Evolutionary conservation across 2,113 vertebrate genomes (phyloP).

Genomic region (Brevimyrus niger): DNA sequence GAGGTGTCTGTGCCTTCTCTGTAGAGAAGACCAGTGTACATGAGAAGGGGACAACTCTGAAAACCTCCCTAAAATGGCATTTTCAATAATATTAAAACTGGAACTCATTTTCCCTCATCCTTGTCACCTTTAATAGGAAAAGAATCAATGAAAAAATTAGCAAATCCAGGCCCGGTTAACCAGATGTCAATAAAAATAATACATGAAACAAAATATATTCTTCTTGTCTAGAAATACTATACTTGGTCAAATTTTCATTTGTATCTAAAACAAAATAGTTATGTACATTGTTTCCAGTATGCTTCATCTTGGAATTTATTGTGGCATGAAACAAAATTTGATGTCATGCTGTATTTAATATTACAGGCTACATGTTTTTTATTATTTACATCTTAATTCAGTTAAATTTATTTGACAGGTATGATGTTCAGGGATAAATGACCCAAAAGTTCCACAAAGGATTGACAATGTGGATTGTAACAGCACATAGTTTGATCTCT

Average conservation of each 20-base stretch:
- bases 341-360: background rate
- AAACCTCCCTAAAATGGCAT: background rate
- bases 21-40: slow-evolving; percentile 20
- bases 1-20: slow-evolving; percentile 84
- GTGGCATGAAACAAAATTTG: background rate
- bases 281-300: background rate
- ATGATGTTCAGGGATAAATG: background rate
- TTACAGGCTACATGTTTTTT: background rate
- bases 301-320: background rate
- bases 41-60: background rate
- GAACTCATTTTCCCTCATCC: background rate
- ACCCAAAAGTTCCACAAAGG: background rate
- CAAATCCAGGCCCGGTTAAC: background rate
- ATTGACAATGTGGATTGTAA: background rate
- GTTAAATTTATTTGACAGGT: background rate
- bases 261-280: background rate
- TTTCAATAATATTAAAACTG: background rate
- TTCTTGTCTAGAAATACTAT: background rate
- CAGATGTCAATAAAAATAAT: background rate
- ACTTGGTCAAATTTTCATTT: background rate
- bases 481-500: background rate
- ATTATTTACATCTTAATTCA: background rate
- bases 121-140: background rate
- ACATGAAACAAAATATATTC: background rate
- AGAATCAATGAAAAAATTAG: background rate